phyloP scores from a whole-genome alignment of 2,797 vertebrate genomes.

The Lithobates pipiens region DNA sequence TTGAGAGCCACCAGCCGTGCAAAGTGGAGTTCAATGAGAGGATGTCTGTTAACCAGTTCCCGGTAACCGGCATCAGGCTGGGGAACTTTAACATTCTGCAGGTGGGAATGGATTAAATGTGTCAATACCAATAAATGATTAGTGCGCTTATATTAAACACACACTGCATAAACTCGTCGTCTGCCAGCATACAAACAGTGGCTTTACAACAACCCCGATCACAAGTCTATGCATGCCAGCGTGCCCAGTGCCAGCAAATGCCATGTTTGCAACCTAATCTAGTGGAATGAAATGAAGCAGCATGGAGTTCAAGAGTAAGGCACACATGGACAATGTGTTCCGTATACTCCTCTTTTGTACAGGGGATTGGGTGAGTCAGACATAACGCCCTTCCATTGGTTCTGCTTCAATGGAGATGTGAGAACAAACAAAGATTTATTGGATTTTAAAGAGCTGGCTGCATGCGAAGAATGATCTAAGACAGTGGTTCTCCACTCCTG shows the following conservation, averaged over 20 bases:
- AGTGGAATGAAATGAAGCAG: not conserved
- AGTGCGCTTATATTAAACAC: no score
- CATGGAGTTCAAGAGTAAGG: not conserved
- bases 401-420: conserved; percentile 4
- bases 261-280: not conserved
- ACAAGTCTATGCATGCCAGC: not conserved
- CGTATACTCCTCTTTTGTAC: not conserved
- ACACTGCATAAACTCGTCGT: no score
- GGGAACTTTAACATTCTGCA: no score
- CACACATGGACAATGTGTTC: not conserved
- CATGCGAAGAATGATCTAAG: no score
- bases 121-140: no score
- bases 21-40: no score
- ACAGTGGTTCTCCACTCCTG: no score
- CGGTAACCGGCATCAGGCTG: no score
- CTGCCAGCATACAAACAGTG: no score
- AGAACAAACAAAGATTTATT: not conserved
- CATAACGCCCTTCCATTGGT: conserved; percentile 9
- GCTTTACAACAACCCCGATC: not conserved
- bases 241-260: not conserved
- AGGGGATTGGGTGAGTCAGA: not conserved
- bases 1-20: no score
- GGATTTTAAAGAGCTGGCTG: not conserved
- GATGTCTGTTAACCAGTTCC: no score
- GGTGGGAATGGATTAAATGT: no score